A percentile compares a stretch with the other conserved stretches of the same genome.
Conservation (phyloP, 2,888 invertebrate species). For the Panzeria rudis region DNA sequence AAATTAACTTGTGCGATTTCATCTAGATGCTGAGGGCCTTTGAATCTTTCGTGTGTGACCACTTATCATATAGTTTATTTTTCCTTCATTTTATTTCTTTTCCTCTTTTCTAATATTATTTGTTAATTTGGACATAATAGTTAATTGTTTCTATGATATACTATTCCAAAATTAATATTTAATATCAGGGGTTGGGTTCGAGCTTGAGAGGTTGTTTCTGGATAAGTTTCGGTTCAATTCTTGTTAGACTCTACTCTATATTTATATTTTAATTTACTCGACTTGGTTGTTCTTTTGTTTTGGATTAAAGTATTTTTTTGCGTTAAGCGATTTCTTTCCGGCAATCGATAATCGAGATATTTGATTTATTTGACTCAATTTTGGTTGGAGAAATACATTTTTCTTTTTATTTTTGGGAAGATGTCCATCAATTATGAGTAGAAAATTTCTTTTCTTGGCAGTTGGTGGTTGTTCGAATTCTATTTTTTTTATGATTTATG, state of each 20-base stretch:
- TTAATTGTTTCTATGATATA: neutral
- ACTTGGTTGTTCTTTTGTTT: neutral
- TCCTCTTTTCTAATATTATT: neutral
- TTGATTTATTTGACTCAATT: neutral
- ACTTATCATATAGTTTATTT: neutral
- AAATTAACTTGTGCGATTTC: slow-evolving; percentile 7
- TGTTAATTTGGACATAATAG: neutral
- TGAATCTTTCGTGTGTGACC: slow-evolving; percentile 5
- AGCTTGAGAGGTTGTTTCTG: slow-evolving; percentile 28
- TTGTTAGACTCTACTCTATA: neutral
- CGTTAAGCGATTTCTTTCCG: neutral
- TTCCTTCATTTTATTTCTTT: neutral
- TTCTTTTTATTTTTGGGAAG: neutral
- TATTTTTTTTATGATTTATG: too few species aligned
- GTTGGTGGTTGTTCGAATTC: neutral
- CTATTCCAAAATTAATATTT: neutral
- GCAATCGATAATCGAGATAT: neutral
- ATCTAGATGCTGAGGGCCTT: slow-evolving; percentile 14
- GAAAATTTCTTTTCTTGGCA: neutral
- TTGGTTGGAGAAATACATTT: neutral
- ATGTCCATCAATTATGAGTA: neutral
- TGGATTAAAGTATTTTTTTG: neutral
- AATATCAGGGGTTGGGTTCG: slow-evolving; percentile 12
- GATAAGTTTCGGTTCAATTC: slow-evolving; percentile 5
- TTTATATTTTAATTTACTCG: neutral